Conservation (phyloP, 2,888 invertebrate species). For the Cryptocephalus primarius region DNA sequence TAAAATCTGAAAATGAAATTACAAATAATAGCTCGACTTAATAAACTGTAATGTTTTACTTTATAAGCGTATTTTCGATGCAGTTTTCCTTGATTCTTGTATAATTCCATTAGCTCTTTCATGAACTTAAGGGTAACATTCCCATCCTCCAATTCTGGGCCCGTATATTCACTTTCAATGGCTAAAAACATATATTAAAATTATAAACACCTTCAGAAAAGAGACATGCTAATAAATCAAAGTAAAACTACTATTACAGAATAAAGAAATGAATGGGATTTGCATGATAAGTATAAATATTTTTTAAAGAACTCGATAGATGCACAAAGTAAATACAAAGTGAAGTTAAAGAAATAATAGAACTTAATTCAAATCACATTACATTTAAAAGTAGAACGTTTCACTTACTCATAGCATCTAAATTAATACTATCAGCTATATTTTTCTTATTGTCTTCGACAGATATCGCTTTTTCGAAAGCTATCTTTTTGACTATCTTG, state of each 20-base stretch:
- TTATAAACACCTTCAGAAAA: not conserved
- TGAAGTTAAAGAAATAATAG: too few species aligned
- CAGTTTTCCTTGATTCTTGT: slow-evolving; percentile 82
- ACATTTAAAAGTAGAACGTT: too few species aligned
- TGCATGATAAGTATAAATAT: too few species aligned
- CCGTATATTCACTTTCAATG: slow-evolving; percentile 89
- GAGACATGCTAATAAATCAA: not conserved
- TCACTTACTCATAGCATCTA: slow-evolving; percentile 79
- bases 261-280: not conserved
- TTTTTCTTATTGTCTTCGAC: slow-evolving; percentile 81
- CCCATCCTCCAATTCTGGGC: slow-evolving; percentile 79
- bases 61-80: slow-evolving; percentile 97
- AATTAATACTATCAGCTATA: slow-evolving; percentile 78
- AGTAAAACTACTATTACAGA: not conserved
- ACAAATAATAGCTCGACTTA: too few species aligned
- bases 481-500: slow-evolving; percentile 89
- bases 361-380: too few species aligned
- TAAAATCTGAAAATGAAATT: slow-evolving; percentile 60
- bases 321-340: too few species aligned
- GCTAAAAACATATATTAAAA: slow-evolving; percentile 41
- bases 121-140: slow-evolving; percentile 85
- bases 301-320: too few species aligned
- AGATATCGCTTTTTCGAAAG: slow-evolving; percentile 94
- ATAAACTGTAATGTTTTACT: slow-evolving; percentile 39
- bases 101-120: slow-evolving; percentile 78